Base-by-base conservation (phyloP, 2,888 invertebrate genomes). In the Leptinotarsa rubiginosa region DNA sequence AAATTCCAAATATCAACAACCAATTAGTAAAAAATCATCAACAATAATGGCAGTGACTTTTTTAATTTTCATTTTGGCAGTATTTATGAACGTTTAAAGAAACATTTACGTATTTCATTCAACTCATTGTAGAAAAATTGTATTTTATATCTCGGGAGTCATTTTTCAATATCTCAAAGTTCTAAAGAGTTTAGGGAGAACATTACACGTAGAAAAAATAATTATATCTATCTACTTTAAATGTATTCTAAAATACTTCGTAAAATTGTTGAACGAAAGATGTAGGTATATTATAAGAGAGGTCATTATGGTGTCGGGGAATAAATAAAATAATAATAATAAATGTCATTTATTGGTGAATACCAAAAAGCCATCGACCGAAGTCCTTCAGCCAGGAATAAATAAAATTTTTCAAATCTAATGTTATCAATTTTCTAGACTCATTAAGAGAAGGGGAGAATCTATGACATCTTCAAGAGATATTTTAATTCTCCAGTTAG, bases 31-130 rank as follows among this genome's bases (percentile, higher is more conserved):
- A 69, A 73, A 78, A 78, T 78, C 74, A 79, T 77, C 75, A 79
- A 79, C 77, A 76, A 77, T 73, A 77, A 77, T 78, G 78, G 78
- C 78, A 78, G 78, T 78, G 78, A 78, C 71, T 64, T 62, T 59
- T 71, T 77, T 66, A 22, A 74, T 75, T 70, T 69, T 73, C 68
- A 64, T 73, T 77, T 75, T 77, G 79, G 79, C 79, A 79, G 79
- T 78, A 74, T 72, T 77, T 47, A 56, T 47, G 20, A 69, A 56
- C 5, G 12, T 47, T 47, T 16, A 69, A 69, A 41, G 56, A 69
- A 69, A 59, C 41, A 54, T 64, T 62, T 64, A 54, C 20, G 20
- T 20, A 31, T 56, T 65, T 64, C 22, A 52, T 69, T 49, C 52
- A 69, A 69, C 18, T 64, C 41, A 56, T 65, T 64, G 65, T 73